These are phyloP conservation scores for Linurgus olivaceus DNA, from an alignment of 2,797 vertebrate genomes.

Conservation along the genomic window DNA sequence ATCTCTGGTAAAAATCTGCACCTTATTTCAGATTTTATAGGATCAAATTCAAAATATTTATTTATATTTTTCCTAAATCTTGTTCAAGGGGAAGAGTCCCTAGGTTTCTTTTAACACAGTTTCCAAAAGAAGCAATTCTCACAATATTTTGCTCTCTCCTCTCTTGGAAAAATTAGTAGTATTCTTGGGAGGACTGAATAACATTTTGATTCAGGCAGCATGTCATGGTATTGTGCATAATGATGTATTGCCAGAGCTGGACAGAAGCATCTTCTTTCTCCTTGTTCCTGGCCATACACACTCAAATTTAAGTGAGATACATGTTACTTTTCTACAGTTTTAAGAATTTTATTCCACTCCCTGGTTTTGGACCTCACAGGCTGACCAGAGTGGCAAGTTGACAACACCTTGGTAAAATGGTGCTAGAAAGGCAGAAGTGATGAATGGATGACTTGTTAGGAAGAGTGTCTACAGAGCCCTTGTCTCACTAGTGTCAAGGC, in stretches of 20 bases:
- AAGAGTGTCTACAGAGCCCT: background rate
- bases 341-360: background rate
- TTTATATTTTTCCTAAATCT: background rate
- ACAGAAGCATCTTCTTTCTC: background rate
- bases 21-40: background rate
- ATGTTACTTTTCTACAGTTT: background rate
- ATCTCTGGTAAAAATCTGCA: background rate
- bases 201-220: background rate
- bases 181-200: background rate
- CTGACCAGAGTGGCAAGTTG: background rate
- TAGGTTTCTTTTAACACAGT: background rate
- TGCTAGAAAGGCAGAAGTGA: background rate
- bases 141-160: background rate
- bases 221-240: background rate
- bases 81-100: fast-evolving
- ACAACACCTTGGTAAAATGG: background rate
- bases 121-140: background rate
- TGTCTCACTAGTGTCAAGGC: background rate
- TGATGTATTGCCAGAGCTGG: background rate
- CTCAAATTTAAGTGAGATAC: background rate
- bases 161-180: background rate
- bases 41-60: background rate
- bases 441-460: background rate
- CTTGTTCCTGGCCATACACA: background rate
- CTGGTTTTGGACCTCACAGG: background rate